Evolutionary conservation across 2,113 vertebrate genomes (phyloP).

Genomic region (Boleophthalmus pectinirostris): DNA sequence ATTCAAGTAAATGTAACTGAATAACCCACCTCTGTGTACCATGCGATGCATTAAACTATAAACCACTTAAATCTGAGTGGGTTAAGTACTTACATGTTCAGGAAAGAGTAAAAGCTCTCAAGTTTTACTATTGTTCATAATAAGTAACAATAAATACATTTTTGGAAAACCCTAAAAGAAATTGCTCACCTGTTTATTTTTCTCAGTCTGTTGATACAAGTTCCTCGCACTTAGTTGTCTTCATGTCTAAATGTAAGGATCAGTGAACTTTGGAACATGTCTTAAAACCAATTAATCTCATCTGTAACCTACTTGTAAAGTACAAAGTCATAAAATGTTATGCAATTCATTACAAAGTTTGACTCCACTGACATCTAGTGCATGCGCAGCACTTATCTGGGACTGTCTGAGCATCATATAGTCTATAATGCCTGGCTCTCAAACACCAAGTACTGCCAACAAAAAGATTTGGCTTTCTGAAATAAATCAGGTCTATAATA

Average conservation of each 20-base stretch:
- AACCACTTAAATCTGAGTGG: neutral
- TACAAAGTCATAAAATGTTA: too few relatives aligned
- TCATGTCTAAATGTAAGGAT: neutral
- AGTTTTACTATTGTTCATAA: neutral
- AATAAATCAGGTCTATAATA: too few relatives aligned
- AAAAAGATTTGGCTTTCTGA: too few relatives aligned
- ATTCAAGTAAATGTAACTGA: too few relatives aligned
- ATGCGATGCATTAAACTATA: neutral
- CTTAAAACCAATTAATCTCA: neutral
- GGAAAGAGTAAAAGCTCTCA: neutral
- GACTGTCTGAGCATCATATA: neutral
- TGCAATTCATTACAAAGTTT: neutral
- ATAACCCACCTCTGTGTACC: neutral
- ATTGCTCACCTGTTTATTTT: neutral
- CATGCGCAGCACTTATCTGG: too few relatives aligned
- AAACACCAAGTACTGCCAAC: too few relatives aligned
- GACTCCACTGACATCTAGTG: neutral
- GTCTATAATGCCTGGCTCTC: too few relatives aligned
- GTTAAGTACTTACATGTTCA: neutral
- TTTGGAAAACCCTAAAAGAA: neutral
- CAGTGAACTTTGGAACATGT: conserved; percentile 26
- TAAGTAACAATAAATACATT: neutral
- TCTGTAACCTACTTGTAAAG: neutral
- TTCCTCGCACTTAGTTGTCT: neutral
- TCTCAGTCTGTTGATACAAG: neutral